phyloP scores from a whole-genome alignment of 1,140 invertebrate genomes.

The Elysia chlorotica region DNA sequence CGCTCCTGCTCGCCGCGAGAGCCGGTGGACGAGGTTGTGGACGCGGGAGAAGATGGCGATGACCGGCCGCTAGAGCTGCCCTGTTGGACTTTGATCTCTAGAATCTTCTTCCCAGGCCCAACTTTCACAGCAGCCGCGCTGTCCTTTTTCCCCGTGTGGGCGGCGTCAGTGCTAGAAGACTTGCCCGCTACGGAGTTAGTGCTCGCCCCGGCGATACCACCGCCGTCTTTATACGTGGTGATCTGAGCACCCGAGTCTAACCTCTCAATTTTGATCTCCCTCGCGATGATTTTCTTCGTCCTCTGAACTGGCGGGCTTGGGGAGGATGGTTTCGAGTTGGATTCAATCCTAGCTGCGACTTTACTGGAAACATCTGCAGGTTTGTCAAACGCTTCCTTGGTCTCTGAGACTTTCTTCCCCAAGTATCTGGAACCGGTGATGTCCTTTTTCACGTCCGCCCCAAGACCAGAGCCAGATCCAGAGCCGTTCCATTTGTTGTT shows the following conservation, averaged over 20 bases:
- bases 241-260: constrained; percentile 6
- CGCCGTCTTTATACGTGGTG: constrained; percentile 18
- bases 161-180: not conserved
- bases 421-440: not conserved
- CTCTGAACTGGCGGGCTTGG: constrained; percentile 19
- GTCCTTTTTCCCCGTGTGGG: not conserved
- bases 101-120: constrained; percentile 11
- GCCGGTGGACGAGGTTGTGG: no score
- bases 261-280: constrained; percentile 21
- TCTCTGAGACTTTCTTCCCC: not conserved
- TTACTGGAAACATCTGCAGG: not conserved
- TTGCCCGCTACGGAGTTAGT: not conserved
- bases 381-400: not conserved
- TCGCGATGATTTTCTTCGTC: constrained; percentile 7
- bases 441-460: not conserved
- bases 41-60: not conserved
- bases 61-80: not conserved
- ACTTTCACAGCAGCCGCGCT: not conserved
- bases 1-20: no score
- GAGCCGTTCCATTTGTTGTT: not conserved
- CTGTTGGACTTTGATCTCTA: constrained; percentile 15
- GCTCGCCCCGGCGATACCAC: not conserved
- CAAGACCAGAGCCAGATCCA: not conserved
- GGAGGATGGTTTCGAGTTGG: not conserved
- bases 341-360: no score